Evolutionary conservation across 1,140 invertebrate genomes (phyloP), one percentile per base, ranked within the genome.

Genomic region (Schlechtendalia chinensis): DNA sequence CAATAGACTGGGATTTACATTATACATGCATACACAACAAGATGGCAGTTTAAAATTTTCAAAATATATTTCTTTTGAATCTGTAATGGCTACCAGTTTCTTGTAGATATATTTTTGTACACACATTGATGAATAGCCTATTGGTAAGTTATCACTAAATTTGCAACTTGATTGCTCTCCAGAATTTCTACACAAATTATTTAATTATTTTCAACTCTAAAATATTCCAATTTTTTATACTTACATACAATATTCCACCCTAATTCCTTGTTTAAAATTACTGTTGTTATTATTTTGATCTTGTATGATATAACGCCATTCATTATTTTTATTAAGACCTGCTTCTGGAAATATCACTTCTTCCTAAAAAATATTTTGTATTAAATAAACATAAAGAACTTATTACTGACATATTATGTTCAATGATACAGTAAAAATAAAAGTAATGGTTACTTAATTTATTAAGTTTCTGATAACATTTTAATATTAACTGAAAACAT

Each of bases 21-120:
- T 63, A 63, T 63, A 79, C 75, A 79, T 79, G 22, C 75, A 79
- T 5, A 22, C n/a, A 63, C 75, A 79, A 14, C 58, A 79, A 17
- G 75, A 79, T 50, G 75, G 75, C n/a, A 79, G 5, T 63, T 47
- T 79, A 63, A 79, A 79, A 79, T 19, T 50, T 27, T 79, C 75
- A 79, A 63, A 79, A 50, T 79, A 79, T 61, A 79, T 50, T 63
- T 79, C 75, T 50, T 79, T 79, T 50, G 39, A n/a, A 24, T 79
- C 58, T 63, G 61, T 79, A 22, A 79, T 63, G 14, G 58, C 75
- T 4, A 79, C 58, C 22, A 79, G 50, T 79, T 79, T 79, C 29
- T 59, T 79, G 27, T 79, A 79, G 5, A 63, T 79, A 14, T 63
- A 79, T 79, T 79, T 79, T 79, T 79, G 75, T 45, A 79, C 58